phyloP scores from a whole-genome alignment of 2,113 vertebrate genomes.

The Passer montanus region DNA sequence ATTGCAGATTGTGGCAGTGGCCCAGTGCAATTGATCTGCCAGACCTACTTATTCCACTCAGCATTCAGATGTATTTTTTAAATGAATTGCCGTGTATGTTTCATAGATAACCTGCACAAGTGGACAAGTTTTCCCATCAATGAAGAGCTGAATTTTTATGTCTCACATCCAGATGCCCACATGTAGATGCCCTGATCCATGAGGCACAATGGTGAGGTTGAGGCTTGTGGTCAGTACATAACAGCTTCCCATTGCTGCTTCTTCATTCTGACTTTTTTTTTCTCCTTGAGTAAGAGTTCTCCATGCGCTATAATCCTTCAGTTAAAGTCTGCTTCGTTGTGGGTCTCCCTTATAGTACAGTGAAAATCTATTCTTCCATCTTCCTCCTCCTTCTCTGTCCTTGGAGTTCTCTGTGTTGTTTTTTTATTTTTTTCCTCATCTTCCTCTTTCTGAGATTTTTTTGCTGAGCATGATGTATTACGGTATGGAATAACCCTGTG shows the following conservation, averaged over 20 bases:
- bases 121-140: fast-evolving
- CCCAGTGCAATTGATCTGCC: neutral
- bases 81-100: neutral
- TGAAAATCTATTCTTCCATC: neutral
- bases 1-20: neutral
- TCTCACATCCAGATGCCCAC: too few species aligned
- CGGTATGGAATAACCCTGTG: neutral
- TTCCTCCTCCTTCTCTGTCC: neutral
- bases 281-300: neutral
- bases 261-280: neutral
- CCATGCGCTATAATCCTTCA: neutral
- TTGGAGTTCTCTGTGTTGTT: neutral
- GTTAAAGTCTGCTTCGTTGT: neutral
- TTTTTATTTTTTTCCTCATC: fast-evolving
- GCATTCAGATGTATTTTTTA: neutral
- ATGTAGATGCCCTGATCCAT: neutral
- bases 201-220: fast-evolving
- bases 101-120: neutral
- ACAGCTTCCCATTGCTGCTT: neutral
- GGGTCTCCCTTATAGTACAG: fast-evolving
- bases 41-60: neutral
- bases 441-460: neutral
- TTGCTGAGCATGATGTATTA: neutral
- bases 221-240: neutral
- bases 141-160: neutral